Evolutionary conservation across 2,888 invertebrate genomes (phyloP), one percentile per base, ranked within the genome.

Genomic region (Graphium colonna): DNA sequence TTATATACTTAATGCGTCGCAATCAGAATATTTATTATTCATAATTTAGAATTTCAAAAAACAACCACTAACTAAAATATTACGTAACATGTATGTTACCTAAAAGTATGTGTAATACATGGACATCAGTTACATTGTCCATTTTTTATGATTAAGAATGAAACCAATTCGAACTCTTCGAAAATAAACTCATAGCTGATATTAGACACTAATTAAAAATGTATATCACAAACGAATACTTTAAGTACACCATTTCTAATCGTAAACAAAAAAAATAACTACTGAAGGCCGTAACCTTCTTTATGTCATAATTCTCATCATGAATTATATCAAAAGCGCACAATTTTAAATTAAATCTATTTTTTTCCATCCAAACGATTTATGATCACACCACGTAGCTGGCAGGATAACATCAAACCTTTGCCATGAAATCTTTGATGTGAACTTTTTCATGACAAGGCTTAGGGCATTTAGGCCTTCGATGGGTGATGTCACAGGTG

Each of bases 401-500:
- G 5, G 28, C 4, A 8, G 28, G 28, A 10, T n/a, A 33, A 33
- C 7, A 7, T 7, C n/a, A 10, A 10, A 10, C 33, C 33, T 10
- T 33, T 33, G 33, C 26, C 26, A 26, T 7, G 26, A 26, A 26
- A 7, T 5, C 7, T 26, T 26, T 3, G 26, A 3, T 3, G 26
- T 5, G 7, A 3, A 26, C 4, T 26, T 26, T 26, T 26, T 26
- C 3, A 7, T 26, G 26, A 26, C 26, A 33, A 10, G 33, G 2
- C 33, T 33, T 10, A 10, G 33, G 10, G 26, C 3, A 26, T 5
- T 3, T 5, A 26, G 33, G 9, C 2, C 17, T 17, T 31, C 13
- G 16, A 43, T 15, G 7, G 28, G 15, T 44, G 13, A 3, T 18
- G 13, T 12, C 12, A 36, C n/a, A 43, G 43, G 57, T 46, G 43